Evolutionary conservation across 2,797 vertebrate species (phyloP).

Genomic region (Amblyopsis hoosieri): DNA sequence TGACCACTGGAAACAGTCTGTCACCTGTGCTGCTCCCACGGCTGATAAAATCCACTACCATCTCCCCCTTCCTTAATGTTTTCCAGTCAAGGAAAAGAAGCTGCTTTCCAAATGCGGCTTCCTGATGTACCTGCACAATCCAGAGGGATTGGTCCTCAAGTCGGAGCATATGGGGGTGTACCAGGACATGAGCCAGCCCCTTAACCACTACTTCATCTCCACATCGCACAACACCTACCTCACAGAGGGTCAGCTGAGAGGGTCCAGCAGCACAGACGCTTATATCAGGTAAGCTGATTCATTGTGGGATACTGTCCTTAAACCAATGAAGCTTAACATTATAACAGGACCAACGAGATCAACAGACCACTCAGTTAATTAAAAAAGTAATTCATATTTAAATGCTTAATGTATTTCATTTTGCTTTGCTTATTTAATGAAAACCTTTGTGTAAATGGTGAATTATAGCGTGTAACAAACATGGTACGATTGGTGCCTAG

Average conservation of each 20-base stretch:
- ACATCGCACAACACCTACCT: constrained; percentile 99
- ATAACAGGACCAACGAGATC: no score
- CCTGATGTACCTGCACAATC: constrained; percentile 88
- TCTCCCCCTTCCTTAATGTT: neutral
- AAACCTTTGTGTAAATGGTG: no score
- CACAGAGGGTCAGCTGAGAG: constrained; percentile 91
- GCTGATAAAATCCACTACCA: no score
- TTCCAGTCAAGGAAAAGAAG: constrained; percentile 84
- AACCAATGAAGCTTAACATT: no score
- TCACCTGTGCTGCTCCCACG: neutral
- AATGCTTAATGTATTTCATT: no score
- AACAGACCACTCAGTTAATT: no score
- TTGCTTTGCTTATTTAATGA: no score
- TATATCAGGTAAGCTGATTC: constrained; percentile 71
- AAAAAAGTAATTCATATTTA: no score
- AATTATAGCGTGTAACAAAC: no score
- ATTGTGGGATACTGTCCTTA: neutral
- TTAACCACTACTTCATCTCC: constrained; percentile 94
- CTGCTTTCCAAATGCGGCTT: constrained; percentile 94
- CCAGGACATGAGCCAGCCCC: constrained; percentile 94
- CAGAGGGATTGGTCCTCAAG: constrained; percentile 82
- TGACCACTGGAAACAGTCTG: neutral
- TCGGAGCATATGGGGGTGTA: constrained; percentile 80
- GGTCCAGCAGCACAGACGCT: constrained; percentile 94
- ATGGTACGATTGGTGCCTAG: no score